A percentile compares a stretch with the other conserved stretches of the same genome.
Conservation (phyloP, 1,140 invertebrate species). For the Heterodera schachtii region DNA sequence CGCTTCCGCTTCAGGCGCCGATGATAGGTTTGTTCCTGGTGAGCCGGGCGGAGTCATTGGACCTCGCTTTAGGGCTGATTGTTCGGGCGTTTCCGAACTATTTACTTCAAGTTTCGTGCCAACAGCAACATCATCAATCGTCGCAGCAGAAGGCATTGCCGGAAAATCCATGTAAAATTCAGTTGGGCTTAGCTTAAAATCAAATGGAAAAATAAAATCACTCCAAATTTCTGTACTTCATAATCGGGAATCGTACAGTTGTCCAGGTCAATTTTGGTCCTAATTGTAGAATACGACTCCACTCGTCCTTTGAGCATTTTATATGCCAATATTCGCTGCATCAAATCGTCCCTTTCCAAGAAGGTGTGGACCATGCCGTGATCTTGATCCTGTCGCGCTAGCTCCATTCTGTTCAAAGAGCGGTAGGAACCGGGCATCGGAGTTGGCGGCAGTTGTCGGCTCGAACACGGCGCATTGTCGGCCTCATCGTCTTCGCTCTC, state of each 20-base stretch:
- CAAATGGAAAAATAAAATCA: background rate
- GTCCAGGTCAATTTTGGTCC: constrained; percentile 31
- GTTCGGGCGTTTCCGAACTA: background rate
- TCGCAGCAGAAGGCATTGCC: background rate
- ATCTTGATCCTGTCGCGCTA: constrained; percentile 33
- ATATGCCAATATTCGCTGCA: constrained; percentile 34
- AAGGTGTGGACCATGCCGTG: constrained; percentile 34
- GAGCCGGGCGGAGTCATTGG: constrained; percentile 40
- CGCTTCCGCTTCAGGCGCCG: constrained; percentile 1
- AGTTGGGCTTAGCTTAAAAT: background rate
- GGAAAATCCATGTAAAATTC: background rate
- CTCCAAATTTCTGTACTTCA: constrained; percentile 15
- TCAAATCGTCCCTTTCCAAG: constrained; percentile 31
- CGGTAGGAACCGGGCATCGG: constrained; percentile 26
- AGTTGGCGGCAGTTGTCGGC: constrained; percentile 28
- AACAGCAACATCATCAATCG: background rate
- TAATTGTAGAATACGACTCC: constrained; percentile 34
- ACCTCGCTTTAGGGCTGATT: background rate
- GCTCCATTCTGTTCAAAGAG: constrained; percentile 23
- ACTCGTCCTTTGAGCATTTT: constrained; percentile 37
- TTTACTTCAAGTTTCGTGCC: background rate
- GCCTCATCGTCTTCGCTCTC: background rate
- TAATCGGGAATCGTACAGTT: constrained; percentile 34
- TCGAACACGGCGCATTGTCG: constrained; percentile 26
- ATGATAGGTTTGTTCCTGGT: constrained; percentile 22